Conservation (phyloP, 2,888 invertebrate species). For the Megastigmus dorsalis region DNA sequence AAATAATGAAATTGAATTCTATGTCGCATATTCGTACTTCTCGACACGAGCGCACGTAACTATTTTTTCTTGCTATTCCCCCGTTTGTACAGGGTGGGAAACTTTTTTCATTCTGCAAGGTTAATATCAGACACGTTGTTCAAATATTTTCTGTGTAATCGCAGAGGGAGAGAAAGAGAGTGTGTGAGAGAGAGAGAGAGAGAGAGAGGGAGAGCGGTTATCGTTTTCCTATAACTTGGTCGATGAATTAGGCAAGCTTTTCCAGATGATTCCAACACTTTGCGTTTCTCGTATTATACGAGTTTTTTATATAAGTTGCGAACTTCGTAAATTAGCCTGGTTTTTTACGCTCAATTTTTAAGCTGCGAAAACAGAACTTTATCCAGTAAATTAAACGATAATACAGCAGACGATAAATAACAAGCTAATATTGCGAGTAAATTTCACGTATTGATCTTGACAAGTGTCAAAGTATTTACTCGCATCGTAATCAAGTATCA, state of each 20-base stretch:
- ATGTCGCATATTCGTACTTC: too few relatives aligned
- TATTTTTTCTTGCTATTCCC: slow-evolving; percentile 6
- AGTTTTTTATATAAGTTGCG: too few relatives aligned
- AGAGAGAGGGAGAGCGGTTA: background rate
- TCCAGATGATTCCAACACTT: too few relatives aligned
- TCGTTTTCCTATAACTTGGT: background rate
- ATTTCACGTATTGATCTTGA: too few relatives aligned
- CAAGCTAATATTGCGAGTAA: too few relatives aligned
- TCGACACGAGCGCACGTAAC: background rate
- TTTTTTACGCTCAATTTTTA: too few relatives aligned
- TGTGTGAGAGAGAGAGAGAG: too few relatives aligned
- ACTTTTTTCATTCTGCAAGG: slow-evolving; percentile 8
- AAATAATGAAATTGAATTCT: background rate
- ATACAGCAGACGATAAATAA: too few relatives aligned
- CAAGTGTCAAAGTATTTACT: background rate
- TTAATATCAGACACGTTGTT: background rate
- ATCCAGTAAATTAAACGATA: too few relatives aligned
- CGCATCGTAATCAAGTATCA: slow-evolving; percentile 27
- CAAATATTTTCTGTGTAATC: background rate
- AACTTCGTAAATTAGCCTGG: too few relatives aligned
- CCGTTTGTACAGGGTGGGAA: background rate
- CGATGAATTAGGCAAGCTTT: background rate
- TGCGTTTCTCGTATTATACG: too few relatives aligned
- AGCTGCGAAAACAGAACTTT: too few relatives aligned
- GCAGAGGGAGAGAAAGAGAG: background rate